A percentile compares a stretch with the other conserved stretches of the same genome.
Evolutionary conservation across 2,113 vertebrate species (phyloP).

Genomic region (Thamnophis sirtalis): DNA sequence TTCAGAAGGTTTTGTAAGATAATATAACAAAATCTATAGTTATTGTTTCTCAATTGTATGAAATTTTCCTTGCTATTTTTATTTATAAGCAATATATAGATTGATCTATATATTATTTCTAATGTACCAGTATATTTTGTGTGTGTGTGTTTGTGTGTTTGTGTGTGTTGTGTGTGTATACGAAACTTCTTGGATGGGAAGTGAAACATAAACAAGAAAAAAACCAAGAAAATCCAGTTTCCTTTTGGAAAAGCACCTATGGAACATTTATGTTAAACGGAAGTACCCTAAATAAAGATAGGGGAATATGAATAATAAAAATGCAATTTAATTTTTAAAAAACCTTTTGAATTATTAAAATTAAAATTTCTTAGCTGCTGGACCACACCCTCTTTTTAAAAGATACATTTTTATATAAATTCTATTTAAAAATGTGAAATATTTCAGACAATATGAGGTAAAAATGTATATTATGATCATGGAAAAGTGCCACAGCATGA

Average conservation of each 20-base stretch:
- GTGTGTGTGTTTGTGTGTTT: background rate
- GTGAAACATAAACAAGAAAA: background rate
- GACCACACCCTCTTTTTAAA: background rate
- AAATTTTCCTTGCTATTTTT: background rate
- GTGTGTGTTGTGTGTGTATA: background rate
- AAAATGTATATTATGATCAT: background rate
- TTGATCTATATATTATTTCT: background rate
- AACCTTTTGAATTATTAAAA: background rate
- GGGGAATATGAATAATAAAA: background rate
- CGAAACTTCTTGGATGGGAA: background rate
- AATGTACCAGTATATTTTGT: background rate
- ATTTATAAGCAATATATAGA: background rate
- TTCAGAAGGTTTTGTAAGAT: background rate
- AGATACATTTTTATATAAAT: too few species aligned
- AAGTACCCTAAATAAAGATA: background rate
- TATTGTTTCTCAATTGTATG: background rate
- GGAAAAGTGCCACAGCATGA: background rate
- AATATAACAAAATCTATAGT: background rate
- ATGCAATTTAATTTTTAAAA: background rate
- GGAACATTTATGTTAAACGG: background rate
- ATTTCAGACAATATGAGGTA: background rate
- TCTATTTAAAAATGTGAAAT: background rate
- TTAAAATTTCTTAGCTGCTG: background rate
- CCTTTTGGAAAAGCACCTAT: background rate
- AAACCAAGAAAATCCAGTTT: background rate